A percentile compares a stretch with the other conserved stretches of the same genome.
Evolutionary conservation across 2,888 invertebrate genomes (phyloP).

Genomic region (Melanophora roralis): DNA sequence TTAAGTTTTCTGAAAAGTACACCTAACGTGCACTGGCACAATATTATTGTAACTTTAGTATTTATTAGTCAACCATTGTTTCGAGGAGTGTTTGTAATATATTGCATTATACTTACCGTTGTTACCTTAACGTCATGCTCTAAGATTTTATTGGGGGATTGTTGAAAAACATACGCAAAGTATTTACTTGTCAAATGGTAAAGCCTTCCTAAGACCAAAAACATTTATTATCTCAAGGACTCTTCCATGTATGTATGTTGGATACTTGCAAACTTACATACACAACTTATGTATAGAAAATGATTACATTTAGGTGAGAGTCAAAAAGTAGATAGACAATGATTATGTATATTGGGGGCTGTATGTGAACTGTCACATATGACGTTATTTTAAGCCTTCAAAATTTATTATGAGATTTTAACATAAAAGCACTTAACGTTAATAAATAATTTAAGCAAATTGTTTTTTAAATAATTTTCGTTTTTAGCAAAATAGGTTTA

Average conservation of each 20-base stretch:
- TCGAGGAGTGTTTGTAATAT: slow-evolving; percentile 11
- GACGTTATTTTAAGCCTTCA: slow-evolving; percentile 38
- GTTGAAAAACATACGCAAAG: slow-evolving; percentile 29
- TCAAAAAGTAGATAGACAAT: neutral
- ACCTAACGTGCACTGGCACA: neutral
- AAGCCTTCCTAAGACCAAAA: slow-evolving; percentile 36
- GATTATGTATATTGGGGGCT: neutral
- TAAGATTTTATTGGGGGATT: slow-evolving; percentile 37
- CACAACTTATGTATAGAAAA: neutral
- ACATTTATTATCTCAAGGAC: slow-evolving; percentile 8
- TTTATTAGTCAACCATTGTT: slow-evolving; percentile 32
- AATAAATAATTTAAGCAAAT: slow-evolving; percentile 52
- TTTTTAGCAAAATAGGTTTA: neutral
- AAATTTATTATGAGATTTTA: neutral
- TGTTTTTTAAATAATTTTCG: neutral
- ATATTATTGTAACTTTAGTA: slow-evolving; percentile 8
- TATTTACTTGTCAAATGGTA: slow-evolving; percentile 45
- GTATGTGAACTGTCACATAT: slow-evolving; percentile 48
- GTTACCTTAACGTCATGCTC: slow-evolving; percentile 8
- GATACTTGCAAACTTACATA: neutral
- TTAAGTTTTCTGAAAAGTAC: too few relatives aligned
- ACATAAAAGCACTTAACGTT: slow-evolving; percentile 30
- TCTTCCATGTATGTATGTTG: too few relatives aligned
- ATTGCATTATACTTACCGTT: neutral
- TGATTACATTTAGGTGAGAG: neutral